Evolutionary conservation across 2,113 vertebrate species (phyloP).

Genomic region (Platysteira castanea): DNA sequence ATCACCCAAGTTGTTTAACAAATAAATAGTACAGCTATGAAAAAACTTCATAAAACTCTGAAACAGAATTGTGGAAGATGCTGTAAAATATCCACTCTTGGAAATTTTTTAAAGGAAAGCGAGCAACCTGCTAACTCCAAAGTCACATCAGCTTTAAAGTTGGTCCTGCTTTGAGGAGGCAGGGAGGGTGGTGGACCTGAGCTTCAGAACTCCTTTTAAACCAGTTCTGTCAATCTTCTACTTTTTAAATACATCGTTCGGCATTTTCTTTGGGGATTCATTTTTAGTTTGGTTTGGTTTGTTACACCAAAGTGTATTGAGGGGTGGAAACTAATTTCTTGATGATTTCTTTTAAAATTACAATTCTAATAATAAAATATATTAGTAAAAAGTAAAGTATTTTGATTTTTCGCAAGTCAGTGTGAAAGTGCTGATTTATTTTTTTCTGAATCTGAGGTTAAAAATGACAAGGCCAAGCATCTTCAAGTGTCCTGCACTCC

Average conservation of each 20-base stretch:
- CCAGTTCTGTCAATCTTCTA: background rate
- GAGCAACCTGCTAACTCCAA: background rate
- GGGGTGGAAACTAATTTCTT: background rate
- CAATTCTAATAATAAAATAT: background rate
- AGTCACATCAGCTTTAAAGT: background rate
- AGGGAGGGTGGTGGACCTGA: background rate
- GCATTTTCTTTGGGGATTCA: background rate
- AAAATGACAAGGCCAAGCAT: background rate
- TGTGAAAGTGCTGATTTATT: background rate
- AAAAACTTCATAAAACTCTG: background rate
- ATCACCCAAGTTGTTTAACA: background rate
- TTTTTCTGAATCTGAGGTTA: background rate
- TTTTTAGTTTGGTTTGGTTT: background rate
- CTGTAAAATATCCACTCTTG: background rate
- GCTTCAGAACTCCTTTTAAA: background rate
- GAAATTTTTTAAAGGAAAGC: background rate
- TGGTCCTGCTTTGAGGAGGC: background rate
- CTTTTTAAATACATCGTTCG: background rate
- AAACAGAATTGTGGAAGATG: background rate
- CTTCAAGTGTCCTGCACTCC: background rate
- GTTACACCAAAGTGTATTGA: background rate
- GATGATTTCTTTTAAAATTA: background rate
- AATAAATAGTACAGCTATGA: background rate
- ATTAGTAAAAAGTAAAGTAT: background rate
- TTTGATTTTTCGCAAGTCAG: background rate